Evolutionary conservation across 2,888 invertebrate genomes (phyloP), one percentile per base, ranked within the genome.

Genomic region (Drosophila quasianomalipes): DNA sequence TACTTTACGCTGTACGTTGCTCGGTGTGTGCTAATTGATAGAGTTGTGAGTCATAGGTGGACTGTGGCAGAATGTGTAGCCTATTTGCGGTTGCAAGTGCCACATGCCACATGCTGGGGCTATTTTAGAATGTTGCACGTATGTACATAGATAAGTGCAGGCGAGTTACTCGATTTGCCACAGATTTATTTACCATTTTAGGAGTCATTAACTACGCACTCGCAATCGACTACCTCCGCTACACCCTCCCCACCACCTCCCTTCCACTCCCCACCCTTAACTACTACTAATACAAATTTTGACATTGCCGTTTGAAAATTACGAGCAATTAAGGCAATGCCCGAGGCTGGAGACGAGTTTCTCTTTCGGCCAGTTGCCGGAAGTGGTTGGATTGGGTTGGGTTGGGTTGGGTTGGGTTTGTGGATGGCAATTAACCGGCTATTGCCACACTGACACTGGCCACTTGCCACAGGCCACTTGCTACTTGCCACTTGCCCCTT

Each of bases 161-260:
- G 35, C 16, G 41, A 68, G 26, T 12, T 28, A 33, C 26, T 44
- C 22, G 55, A 73, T 64, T 70, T 51, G 44, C 70, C 64, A 69
- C 70, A 68, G 60, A 80, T 80, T 76, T 69, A 76, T 80, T 80
- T 80, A 54, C 76, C 53, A 69, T 68, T 79, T 76, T 68, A 77
- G 80, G 74, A 74, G 58, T 71, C 68, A 80, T 80, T 77, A 80
- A 63, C 69, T 64, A 60, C 53, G 76, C 61, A 76, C 26, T 47
- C 26, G 26, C 16, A 16, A 47, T 28, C 28, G 60, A 60, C 53
- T 10, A 59, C 12, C 19, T 1, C 26, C 33, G 33, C 4, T 2
- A 22, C 30, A 16, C 10, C 10, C 39, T 30, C 5, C 12, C 26
- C 39, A n/a, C 3, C 12, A 1, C 16, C 12, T n/a, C n/a, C 26